A percentile compares a stretch with the other conserved stretches of the same genome.
These are phyloP conservation scores for Lepus europaeus DNA, from an alignment of 2,113 vertebrate species.

Conservation along the genomic window DNA sequence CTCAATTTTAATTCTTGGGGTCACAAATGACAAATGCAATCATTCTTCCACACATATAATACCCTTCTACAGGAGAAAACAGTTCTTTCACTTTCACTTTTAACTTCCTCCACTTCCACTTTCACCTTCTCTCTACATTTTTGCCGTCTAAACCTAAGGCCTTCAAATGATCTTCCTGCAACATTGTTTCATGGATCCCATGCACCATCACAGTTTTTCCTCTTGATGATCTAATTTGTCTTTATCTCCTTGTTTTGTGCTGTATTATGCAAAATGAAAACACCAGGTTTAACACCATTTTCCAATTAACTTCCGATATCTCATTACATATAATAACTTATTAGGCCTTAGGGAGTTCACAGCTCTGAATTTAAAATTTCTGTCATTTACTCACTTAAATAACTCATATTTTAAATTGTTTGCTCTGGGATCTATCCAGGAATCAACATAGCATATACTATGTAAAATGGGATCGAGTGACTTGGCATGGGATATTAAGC, in stretches of 20 bases:
- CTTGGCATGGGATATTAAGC: slow-evolving; percentile 6
- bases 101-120: not conserved
- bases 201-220: not conserved
- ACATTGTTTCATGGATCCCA: not conserved
- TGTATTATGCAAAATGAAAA: slow-evolving; percentile 10
- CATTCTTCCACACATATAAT: not conserved
- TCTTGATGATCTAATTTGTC: not conserved
- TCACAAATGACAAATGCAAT: not conserved
- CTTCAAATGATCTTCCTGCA: not conserved
- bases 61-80: not conserved
- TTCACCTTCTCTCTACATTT: not conserved
- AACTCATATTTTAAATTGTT: slow-evolving; percentile 6
- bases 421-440: not conserved
- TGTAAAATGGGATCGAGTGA: not conserved
- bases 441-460: not conserved
- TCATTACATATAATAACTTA: not conserved
- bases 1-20: not conserved
- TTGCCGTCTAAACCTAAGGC: not conserved
- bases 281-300: not conserved
- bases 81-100: not conserved
- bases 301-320: slow-evolving; percentile 34
- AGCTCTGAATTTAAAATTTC: not conserved
- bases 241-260: not conserved
- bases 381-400: slow-evolving; percentile 19
- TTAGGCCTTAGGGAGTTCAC: not conserved